These are phyloP conservation scores for Synanthedon tipuliformis DNA, from an alignment of 2,888 invertebrate genomes.

Conservation along the genomic window DNA sequence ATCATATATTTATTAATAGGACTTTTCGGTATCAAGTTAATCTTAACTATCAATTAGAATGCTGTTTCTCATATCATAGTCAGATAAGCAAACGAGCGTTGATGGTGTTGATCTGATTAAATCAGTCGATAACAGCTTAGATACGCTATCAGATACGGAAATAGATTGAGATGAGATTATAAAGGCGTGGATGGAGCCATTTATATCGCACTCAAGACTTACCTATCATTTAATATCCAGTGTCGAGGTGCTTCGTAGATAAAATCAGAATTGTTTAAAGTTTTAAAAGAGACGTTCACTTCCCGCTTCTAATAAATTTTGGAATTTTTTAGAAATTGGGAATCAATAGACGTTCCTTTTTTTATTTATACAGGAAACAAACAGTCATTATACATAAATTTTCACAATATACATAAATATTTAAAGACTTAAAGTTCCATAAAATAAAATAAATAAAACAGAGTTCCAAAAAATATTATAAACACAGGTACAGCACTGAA, in stretches of 20 bases:
- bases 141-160: conserved; percentile 24
- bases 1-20: neutral
- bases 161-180: conserved; percentile 5
- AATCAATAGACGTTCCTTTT: too few relatives aligned
- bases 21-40: neutral
- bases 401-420: too few relatives aligned
- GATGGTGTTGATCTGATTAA: conserved; percentile 20
- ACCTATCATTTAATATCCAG: neutral
- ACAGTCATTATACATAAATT: too few relatives aligned
- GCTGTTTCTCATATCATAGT: neutral
- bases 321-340: too few relatives aligned
- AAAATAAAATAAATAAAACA: too few relatives aligned
- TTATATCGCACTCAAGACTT: neutral
- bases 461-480: too few relatives aligned
- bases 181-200: neutral
- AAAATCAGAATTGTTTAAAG: neutral
- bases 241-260: neutral
- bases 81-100: conserved; percentile 17
- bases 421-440: too few relatives aligned
- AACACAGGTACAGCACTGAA: too few relatives aligned
- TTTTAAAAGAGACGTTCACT: too few relatives aligned
- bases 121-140: conserved; percentile 13
- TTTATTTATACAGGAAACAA: too few relatives aligned
- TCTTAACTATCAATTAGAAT: neutral
- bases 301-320: too few relatives aligned